phyloP scores from a whole-genome alignment of 2,888 invertebrate genomes.

The Atrina japonica region DNA sequence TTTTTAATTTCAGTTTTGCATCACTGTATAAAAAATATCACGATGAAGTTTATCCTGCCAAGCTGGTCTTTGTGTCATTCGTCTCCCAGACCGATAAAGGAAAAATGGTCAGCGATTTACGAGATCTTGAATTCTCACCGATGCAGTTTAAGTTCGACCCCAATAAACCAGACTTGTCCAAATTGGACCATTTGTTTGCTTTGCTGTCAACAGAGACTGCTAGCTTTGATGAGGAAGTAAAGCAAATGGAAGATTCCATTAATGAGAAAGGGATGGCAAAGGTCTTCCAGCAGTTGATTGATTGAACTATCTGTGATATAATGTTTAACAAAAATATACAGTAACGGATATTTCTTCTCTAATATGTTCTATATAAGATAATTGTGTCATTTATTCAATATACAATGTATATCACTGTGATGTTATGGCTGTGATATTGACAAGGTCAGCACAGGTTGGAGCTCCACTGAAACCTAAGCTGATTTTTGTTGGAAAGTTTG shows the following conservation, averaged over 20 bases:
- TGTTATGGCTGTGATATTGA: too few relatives aligned
- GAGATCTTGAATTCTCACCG: conserved; percentile 60
- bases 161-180: conserved; percentile 77
- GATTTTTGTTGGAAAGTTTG: too few relatives aligned
- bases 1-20: conserved; percentile 74
- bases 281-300: conserved; percentile 38
- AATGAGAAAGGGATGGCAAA: conserved; percentile 53
- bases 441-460: too few relatives aligned
- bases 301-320: too few relatives aligned
- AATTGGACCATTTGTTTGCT: conserved; percentile 79
- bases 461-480: too few relatives aligned
- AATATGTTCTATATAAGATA: too few relatives aligned
- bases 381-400: too few relatives aligned
- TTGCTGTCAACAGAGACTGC: conserved; percentile 71
- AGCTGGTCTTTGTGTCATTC: conserved; percentile 80
- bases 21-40: conserved; percentile 75
- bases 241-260: conserved; percentile 54
- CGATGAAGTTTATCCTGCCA: conserved; percentile 77
- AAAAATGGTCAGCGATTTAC: conserved; percentile 72
- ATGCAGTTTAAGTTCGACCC: conserved; percentile 75
- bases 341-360: too few relatives aligned
- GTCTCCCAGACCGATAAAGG: conserved; percentile 74
- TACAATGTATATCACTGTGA: too few relatives aligned
- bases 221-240: conserved; percentile 65
- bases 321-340: too few relatives aligned